phyloP scores from a whole-genome alignment of 2,888 invertebrate genomes.

The Archips xylosteana region DNA sequence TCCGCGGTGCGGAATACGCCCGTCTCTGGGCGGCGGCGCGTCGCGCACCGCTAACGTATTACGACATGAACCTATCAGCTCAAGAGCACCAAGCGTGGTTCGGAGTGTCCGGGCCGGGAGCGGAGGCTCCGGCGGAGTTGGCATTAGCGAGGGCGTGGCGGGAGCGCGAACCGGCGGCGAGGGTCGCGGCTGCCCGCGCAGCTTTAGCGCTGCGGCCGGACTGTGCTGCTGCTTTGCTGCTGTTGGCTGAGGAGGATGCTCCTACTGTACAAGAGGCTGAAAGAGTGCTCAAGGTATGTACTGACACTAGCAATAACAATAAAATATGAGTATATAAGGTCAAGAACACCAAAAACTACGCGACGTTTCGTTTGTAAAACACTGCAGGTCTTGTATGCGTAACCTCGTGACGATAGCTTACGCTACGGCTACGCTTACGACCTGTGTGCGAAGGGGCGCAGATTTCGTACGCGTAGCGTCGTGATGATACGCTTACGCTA shows the following conservation, averaged over 20 bases:
- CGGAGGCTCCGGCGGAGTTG: slow-evolving; percentile 60
- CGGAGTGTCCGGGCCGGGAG: slow-evolving; percentile 30
- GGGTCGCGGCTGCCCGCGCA: slow-evolving; percentile 95
- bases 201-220: slow-evolving; percentile 95
- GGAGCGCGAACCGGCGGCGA: slow-evolving; percentile 95
- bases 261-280: slow-evolving; percentile 93
- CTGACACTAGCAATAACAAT: too few species aligned
- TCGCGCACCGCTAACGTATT: slow-evolving; percentile 98
- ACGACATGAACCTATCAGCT: slow-evolving; percentile 99
- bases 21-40: slow-evolving; percentile 96
- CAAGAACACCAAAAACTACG: too few species aligned
- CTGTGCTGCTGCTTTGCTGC: slow-evolving; percentile 97
- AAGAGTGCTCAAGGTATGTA: slow-evolving; percentile 57
- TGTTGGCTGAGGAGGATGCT: slow-evolving; percentile 98
- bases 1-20: slow-evolving; percentile 98
- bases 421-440: too few species aligned
- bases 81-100: slow-evolving; percentile 98
- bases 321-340: too few species aligned
- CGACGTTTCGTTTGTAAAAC: too few species aligned
- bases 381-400: too few species aligned
- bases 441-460: too few species aligned
- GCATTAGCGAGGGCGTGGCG: slow-evolving; percentile 98
- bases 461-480: too few species aligned
- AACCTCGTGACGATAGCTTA: too few species aligned
- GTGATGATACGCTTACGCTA: too few species aligned